These are phyloP conservation scores for Daphoenositta chrysoptera DNA, from an alignment of 2,113 vertebrate genomes.

Conservation along the genomic window DNA sequence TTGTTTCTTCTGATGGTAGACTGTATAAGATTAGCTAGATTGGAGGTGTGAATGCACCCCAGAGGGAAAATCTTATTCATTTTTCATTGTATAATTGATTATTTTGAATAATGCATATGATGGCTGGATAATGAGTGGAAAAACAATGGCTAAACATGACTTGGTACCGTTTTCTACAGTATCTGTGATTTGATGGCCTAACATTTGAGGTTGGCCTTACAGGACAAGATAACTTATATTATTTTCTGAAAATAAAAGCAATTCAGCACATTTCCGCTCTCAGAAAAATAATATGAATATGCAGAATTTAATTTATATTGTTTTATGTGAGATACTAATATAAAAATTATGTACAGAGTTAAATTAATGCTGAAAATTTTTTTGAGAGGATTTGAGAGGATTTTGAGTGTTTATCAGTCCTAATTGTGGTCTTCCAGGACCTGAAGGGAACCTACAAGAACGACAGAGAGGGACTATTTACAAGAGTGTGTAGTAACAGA, in stretches of 20 bases:
- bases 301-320: background rate
- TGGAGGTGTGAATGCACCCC: constrained; percentile 26
- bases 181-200: constrained; percentile 15
- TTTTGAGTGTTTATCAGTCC: too few relatives aligned
- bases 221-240: background rate
- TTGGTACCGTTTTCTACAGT: background rate
- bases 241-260: background rate
- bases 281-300: background rate
- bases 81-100: constrained; percentile 75
- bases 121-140: constrained; percentile 58
- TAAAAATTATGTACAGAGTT: background rate
- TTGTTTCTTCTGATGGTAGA: background rate
- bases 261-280: background rate
- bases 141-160: constrained; percentile 45
- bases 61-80: constrained; percentile 63
- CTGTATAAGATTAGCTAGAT: constrained; percentile 12
- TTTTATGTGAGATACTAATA: background rate
- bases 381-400: background rate
- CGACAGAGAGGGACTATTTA: background rate
- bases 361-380: background rate
- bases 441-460: background rate
- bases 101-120: constrained; percentile 74
- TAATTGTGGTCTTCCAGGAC: background rate
- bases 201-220: background rate
- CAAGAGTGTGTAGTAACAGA: background rate